phyloP scores from a whole-genome alignment of 2,797 vertebrate species.

The Hafferia zeledoni region DNA sequence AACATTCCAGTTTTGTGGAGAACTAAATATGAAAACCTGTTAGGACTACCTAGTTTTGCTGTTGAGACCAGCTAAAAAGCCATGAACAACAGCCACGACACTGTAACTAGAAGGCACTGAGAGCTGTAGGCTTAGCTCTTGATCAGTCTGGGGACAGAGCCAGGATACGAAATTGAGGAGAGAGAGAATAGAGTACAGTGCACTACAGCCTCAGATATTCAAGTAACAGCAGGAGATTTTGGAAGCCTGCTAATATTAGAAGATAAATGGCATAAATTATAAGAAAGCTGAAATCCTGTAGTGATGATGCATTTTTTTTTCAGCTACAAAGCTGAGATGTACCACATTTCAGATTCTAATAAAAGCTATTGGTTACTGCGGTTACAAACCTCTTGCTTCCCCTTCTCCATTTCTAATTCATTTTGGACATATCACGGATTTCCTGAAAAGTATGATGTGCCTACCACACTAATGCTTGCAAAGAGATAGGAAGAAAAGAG shows the following conservation, averaged over 20 bases:
- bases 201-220: background rate
- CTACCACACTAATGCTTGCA: background rate
- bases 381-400: constrained; percentile 24
- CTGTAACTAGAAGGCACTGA: background rate
- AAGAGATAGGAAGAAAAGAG: background rate
- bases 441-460: background rate
- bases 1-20: background rate
- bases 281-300: background rate
- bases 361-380: constrained; percentile 24
- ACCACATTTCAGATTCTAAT: background rate
- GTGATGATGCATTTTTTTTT: background rate
- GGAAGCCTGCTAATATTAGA: constrained; percentile 32
- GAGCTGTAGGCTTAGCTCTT: background rate
- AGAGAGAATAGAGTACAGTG: background rate
- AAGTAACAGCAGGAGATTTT: background rate
- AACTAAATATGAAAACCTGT: background rate
- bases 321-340: background rate
- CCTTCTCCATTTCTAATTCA: background rate
- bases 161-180: background rate
- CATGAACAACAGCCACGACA: background rate
- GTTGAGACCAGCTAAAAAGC: background rate
- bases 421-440: background rate
- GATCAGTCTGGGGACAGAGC: background rate
- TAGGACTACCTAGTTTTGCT: background rate
- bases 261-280: background rate